Percentiles rank a stretch among this genome's conserved stretches.
Conservation (phyloP, 2,113 vertebrate species). For the Baryphthengus martii region DNA sequence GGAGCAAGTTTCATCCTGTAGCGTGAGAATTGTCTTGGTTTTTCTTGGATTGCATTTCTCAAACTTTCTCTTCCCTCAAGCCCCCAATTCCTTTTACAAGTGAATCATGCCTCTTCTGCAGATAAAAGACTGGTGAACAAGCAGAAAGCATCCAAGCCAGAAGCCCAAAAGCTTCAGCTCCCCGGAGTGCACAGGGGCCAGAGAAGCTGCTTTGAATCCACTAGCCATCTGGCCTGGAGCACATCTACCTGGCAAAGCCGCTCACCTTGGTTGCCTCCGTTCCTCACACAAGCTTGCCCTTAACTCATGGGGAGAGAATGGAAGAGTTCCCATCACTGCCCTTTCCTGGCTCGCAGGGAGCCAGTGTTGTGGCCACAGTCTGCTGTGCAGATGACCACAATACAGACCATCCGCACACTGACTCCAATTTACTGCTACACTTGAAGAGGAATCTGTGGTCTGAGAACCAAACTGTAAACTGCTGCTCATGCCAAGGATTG, state of each 20-base stretch:
- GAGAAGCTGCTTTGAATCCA: not conserved
- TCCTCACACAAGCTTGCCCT: not conserved
- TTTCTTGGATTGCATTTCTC: constrained; percentile 4
- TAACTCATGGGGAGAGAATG: not conserved
- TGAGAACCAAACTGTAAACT: not conserved
- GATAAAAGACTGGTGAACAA: not conserved
- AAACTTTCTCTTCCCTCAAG: not conserved
- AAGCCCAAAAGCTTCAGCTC: not conserved
- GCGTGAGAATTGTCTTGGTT: not conserved
- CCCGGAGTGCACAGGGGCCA: not conserved
- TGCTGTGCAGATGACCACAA: not conserved
- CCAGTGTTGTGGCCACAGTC: not conserved
- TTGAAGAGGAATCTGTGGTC: not conserved
- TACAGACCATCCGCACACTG: not conserved
- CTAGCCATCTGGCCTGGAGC: not conserved
- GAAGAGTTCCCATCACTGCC: not conserved
- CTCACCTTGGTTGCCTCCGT: not conserved
- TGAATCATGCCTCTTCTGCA: not conserved
- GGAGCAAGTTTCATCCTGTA: not conserved
- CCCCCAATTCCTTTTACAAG: not conserved
- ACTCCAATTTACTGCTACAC: not conserved
- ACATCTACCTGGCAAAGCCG: not conserved
- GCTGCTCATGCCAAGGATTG: not conserved
- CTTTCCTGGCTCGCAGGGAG: not conserved
- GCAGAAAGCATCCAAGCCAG: not conserved